These are phyloP conservation scores for Erythrolamprus reginae DNA, from an alignment of 2,113 vertebrate genomes.

Conservation along the genomic window DNA sequence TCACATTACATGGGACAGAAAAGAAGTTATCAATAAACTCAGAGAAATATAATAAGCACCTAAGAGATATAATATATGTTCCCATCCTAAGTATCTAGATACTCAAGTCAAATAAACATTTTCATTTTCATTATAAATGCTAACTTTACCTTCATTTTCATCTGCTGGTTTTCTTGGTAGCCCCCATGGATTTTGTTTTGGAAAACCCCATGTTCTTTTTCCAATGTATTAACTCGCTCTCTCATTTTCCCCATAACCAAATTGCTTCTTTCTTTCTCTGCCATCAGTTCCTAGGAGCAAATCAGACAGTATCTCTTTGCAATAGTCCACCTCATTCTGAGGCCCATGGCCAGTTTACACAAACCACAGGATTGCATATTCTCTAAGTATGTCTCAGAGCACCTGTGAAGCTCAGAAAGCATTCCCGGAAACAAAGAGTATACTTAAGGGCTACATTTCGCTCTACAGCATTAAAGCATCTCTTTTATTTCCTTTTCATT, in stretches of 20 bases:
- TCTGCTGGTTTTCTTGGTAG: conserved; percentile 86
- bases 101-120: background rate
- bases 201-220: conserved; percentile 85
- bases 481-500: background rate
- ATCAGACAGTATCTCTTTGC: background rate
- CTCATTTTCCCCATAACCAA: conserved; percentile 82
- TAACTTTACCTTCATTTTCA: conserved; percentile 86
- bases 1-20: background rate
- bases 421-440: background rate
- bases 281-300: conserved; percentile 81
- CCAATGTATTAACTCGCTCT: conserved; percentile 82
- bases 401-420: background rate
- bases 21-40: background rate
- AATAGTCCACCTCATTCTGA: background rate
- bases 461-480: background rate
- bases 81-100: background rate
- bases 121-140: background rate
- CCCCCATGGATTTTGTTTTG: conserved; percentile 89
- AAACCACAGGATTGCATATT: background rate
- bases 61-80: background rate
- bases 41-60: background rate
- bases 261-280: conserved; percentile 86
- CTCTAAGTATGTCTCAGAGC: background rate
- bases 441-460: background rate
- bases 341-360: background rate